Evolutionary conservation across 2,113 vertebrate genomes (phyloP).

Genomic region (Panthera tigris): DNA sequence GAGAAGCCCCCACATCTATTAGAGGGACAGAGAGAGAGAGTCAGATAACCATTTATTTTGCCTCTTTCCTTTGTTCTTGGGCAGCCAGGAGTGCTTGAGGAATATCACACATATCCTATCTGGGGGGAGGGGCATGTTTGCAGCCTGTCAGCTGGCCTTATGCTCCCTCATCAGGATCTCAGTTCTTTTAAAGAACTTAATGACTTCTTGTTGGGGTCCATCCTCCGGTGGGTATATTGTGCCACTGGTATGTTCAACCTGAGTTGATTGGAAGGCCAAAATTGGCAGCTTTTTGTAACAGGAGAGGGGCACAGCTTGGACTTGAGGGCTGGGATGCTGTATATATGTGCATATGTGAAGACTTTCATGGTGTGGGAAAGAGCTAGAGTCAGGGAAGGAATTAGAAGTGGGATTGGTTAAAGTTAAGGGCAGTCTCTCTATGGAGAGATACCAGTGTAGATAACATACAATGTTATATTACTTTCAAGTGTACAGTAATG

Average conservation of each 20-base stretch:
- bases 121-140: too few species aligned
- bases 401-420: neutral
- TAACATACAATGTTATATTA: neutral
- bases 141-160: too few species aligned
- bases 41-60: too few species aligned
- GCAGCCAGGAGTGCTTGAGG: too few species aligned
- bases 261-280: neutral
- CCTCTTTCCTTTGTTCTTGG: too few species aligned
- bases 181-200: neutral
- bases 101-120: too few species aligned
- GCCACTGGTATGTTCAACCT: neutral
- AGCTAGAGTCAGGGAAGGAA: neutral
- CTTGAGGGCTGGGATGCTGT: neutral
- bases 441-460: neutral
- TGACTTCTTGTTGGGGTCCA: neutral
- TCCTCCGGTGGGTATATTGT: neutral
- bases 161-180: neutral
- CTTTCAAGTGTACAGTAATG: neutral
- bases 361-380: neutral
- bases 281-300: neutral
- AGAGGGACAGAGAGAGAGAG: too few species aligned
- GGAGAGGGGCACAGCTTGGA: neutral
- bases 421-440: neutral
- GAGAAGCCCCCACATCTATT: too few species aligned
- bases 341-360: neutral